Percentiles rank a stretch among this genome's conserved stretches.
Conservation (phyloP, 2,888 invertebrate genomes). For the Xanthia togata region DNA sequence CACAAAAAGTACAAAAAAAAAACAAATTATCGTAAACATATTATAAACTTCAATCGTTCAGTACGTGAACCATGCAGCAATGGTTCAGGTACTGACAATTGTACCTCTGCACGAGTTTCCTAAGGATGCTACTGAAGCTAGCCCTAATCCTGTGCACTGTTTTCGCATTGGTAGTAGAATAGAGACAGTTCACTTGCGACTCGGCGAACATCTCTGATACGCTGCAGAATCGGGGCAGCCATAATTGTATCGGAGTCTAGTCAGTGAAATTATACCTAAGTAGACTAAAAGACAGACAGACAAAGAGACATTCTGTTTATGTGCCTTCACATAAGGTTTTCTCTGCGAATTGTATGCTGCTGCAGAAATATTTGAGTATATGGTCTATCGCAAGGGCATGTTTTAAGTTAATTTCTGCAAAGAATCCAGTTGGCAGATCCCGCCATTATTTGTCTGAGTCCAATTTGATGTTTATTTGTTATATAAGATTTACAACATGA, state of each 20-base stretch:
- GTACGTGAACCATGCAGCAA: background rate
- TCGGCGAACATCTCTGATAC: background rate
- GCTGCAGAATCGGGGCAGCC: background rate
- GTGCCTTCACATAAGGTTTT: background rate
- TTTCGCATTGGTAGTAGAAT: background rate
- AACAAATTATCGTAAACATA: background rate
- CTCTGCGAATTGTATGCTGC: background rate
- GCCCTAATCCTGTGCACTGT: background rate
- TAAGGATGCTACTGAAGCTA: background rate
- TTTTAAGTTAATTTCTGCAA: no score
- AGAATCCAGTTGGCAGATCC: no score
- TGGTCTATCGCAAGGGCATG: no score
- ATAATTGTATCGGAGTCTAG: background rate
- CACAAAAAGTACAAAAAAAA: no score
- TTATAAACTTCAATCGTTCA: background rate
- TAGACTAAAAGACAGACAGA: background rate
- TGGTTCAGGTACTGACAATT: background rate
- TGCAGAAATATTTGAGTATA: background rate
- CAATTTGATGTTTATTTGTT: no score
- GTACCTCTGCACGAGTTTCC: background rate
- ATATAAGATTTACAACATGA: no score
- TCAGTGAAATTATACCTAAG: background rate
- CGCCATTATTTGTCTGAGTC: no score
- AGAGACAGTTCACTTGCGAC: background rate
- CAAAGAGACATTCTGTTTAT: background rate